Evolutionary conservation across 2,888 invertebrate genomes (phyloP).

Genomic region (Volucella inanis): DNA sequence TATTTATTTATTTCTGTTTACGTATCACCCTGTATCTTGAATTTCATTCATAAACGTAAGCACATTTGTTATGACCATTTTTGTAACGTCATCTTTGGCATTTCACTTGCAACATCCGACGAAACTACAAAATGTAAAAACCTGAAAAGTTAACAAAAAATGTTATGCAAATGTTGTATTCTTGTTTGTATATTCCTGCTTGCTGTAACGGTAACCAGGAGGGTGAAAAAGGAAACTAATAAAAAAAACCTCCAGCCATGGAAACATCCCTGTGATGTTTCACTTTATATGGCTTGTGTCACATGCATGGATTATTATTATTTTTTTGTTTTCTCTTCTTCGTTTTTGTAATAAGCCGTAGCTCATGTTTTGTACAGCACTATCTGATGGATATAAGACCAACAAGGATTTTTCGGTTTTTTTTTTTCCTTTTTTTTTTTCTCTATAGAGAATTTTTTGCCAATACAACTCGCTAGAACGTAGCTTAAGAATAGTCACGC

Average conservation of each 20-base stretch:
- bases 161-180: constrained; percentile 45
- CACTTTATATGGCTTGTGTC: constrained; percentile 64
- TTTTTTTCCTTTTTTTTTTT: not conserved
- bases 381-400: constrained; percentile 15
- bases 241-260: constrained; percentile 41
- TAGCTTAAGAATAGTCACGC: constrained; percentile 1
- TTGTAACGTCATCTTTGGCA: constrained; percentile 12
- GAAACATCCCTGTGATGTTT: constrained; percentile 48
- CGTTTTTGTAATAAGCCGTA: not conserved
- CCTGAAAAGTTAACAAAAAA: constrained; percentile 16
- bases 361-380: not conserved
- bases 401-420: not conserved
- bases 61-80: no score
- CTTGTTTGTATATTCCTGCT: not conserved
- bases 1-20: no score
- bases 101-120: constrained; percentile 30
- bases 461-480: no score
- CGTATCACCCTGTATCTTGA: no score
- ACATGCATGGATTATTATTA: constrained; percentile 53
- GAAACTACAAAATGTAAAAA: not conserved
- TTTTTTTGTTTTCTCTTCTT: not conserved
- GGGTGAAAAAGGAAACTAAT: not conserved
- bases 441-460: constrained; percentile 1
- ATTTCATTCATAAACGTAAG: no score
- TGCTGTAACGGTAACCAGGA: not conserved